Percentiles rank a stretch among this genome's conserved stretches.
Evolutionary conservation across 2,113 vertebrate genomes (phyloP).

Genomic region (Thalassoma bifasciatum): DNA sequence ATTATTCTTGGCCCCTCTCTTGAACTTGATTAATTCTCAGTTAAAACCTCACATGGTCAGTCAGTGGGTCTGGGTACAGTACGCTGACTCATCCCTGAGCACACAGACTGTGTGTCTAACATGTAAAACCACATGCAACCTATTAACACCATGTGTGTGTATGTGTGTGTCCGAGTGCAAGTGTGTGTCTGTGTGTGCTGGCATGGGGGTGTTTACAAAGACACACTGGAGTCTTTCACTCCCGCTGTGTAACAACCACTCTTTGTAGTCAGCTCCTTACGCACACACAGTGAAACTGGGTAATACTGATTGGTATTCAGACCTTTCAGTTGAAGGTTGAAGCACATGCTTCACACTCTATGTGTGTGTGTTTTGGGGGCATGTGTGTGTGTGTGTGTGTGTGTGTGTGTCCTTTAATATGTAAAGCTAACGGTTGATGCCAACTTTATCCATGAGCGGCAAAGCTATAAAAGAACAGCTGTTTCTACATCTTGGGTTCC

Average conservation of each 20-base stretch:
- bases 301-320: constrained; percentile 71
- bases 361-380: constrained; percentile 28
- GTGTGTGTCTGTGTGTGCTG: background rate
- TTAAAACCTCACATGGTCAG: constrained; percentile 35
- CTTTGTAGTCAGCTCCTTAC: constrained; percentile 71
- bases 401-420: background rate
- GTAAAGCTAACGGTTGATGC: background rate
- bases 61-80: constrained; percentile 36
- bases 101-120: constrained; percentile 29
- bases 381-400: constrained; percentile 15
- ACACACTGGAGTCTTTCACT: constrained; percentile 78
- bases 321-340: constrained; percentile 36
- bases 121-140: constrained; percentile 51
- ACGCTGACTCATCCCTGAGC: constrained; percentile 54
- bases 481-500: background rate
- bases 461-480: constrained; percentile 43
- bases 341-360: constrained; percentile 2
- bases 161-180: constrained; percentile 15
- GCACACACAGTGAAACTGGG: constrained; percentile 39
- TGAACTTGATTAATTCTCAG: constrained; percentile 16
- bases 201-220: constrained; percentile 41
- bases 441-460: constrained; percentile 1
- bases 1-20: constrained; percentile 11
- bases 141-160: constrained; percentile 48
- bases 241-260: constrained; percentile 68